A percentile compares a stretch with the other conserved stretches of the same genome.
phyloP scores from a whole-genome alignment of 2,888 invertebrate genomes.

The Bombyx huttoni region DNA sequence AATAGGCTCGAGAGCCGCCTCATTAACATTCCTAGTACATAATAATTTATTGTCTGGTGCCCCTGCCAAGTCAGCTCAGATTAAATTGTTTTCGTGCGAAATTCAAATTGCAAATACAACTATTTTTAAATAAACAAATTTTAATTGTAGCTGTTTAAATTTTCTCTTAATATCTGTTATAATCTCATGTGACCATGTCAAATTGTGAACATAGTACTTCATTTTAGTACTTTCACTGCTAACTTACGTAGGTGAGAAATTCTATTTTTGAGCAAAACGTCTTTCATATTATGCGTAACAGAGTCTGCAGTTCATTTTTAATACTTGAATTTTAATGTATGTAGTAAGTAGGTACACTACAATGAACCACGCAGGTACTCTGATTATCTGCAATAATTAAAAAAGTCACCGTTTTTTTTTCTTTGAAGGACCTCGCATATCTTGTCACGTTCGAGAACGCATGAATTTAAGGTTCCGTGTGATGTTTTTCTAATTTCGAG shows the following conservation, averaged over 20 bases:
- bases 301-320: too few relatives aligned
- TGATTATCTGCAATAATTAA: neutral
- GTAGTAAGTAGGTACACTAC: too few relatives aligned
- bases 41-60: constrained; percentile 43
- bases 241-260: too few relatives aligned
- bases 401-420: neutral
- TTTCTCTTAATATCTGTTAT: too few relatives aligned
- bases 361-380: too few relatives aligned
- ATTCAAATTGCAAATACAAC: constrained; percentile 2
- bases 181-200: too few relatives aligned
- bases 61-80: constrained; percentile 34
- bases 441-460: neutral
- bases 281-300: too few relatives aligned
- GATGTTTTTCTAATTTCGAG: constrained; percentile 8
- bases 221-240: too few relatives aligned
- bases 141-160: too few relatives aligned
- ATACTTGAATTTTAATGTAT: too few relatives aligned
- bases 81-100: constrained; percentile 33
- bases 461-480: constrained; percentile 9
- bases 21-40: constrained; percentile 61
- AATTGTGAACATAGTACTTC: too few relatives aligned
- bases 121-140: constrained; percentile 1
- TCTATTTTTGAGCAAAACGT: too few relatives aligned
- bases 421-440: neutral
- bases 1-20: constrained; percentile 45